Evolutionary conservation across 1,140 invertebrate species (phyloP), one percentile per base, ranked within the genome.

Genomic region (Tachypleus tridentatus): DNA sequence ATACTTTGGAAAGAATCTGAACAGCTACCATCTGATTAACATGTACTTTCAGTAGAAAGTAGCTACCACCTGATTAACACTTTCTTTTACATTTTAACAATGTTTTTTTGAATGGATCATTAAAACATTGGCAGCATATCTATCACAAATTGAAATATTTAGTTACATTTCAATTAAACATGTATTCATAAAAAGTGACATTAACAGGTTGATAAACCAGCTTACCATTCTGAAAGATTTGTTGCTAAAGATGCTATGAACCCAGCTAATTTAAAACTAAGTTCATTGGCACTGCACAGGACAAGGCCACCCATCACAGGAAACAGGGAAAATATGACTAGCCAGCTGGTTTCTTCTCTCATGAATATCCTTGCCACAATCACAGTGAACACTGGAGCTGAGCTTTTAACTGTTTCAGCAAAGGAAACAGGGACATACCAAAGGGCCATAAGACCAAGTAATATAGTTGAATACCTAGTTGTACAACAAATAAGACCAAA

Each of bases 381-480:
- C 62, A 91, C 87, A 57, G 89, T 91, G 74, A 91, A 91, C 51
- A 91, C 77, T 64, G 89, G 89, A 48, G 88, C 88, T 49, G 88
- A 89, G 77, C 87, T 89, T 77, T 91, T 91, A 11, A 91, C 87
- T 29, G 88, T 91, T 77, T 91, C 89, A 52, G 88, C 89, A 77
- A 91, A 91, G 76, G 87, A 89, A 49, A 91, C 88, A 62, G 88
- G 86, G 62, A 91, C 87, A 79, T 86, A 90, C 79, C 89, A 89
- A 53, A 91, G 79, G 6, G 89, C 86, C 56, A 90, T 80, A 67
- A 91, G 76, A 64, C 88, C 88, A 62, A 90, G 80, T 9, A 81
- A 73, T 58, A 89, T 86, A 3, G 87, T 89, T 56, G 83, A 81
- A 77, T 89, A 90, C 73, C 85, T 86, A 71, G 57, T 80, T 77